Evolutionary conservation across 2,113 vertebrate genomes (phyloP), one percentile per base, ranked within the genome.

Genomic region (Syngnathoides biaculeatus): DNA sequence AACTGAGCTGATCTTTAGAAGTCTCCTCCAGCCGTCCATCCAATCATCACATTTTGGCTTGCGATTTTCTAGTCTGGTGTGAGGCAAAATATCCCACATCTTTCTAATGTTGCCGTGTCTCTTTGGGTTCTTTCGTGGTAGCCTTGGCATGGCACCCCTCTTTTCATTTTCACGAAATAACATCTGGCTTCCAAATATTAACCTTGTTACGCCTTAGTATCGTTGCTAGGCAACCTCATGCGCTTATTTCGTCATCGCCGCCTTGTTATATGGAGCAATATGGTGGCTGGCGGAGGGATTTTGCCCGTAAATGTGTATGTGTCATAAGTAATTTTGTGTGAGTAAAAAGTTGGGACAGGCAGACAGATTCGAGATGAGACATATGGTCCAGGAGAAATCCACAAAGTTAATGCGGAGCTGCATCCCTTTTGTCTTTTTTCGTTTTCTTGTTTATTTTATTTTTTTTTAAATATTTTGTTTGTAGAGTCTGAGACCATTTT

Each of bases 161-260:
- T 82, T 69, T 75, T 86, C 42, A 74, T 73, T 43, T 62, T 43
- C 2, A 66, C 79, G 53, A 86, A 82, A 90, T 84, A 81, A 83
- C 87, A 86, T 85, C 80, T 89, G 81, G 62, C 69, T 86, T 86
- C 76, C 72, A 81, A 89, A 84, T 86, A 89, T 92, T 91, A 91
- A 89, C 87, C 84, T 79, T 88, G 82, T 83, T 87, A 85, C 85
- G 89, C 87, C 86, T 90, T 86, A 69, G 67, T 24, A 79, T 82
- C 89, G 91, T 93, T 92, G 89, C 92, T 89, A 89, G 79, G 90
- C 89, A 91, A 91, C 90, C 65, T 58, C n/a, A 48, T 69, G 83
- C 72, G 68, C 82, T 77, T 82, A 74, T 72, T 71, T 85, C 77
- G 76, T 87, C 72, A 82, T 80, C 80, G 74, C 66, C 69, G 71